Conservation (phyloP, 2,888 invertebrate genomes). For the Epicampocera succincta region DNA sequence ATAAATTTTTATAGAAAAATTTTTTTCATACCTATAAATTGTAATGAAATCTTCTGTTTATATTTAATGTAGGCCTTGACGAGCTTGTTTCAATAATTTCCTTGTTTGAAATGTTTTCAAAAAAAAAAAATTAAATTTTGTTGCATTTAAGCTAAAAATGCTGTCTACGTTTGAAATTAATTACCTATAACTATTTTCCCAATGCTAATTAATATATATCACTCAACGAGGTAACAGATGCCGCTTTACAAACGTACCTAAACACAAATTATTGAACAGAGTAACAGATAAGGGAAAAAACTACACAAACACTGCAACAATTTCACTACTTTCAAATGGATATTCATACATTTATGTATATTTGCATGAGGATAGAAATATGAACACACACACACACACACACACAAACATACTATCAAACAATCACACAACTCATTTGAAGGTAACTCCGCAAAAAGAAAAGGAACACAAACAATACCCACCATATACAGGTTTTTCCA, state of each 20-base stretch:
- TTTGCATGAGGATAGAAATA: not conserved
- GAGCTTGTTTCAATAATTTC: no score
- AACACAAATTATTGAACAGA: slow-evolving; percentile 52
- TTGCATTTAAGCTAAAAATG: no score
- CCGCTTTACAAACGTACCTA: slow-evolving; percentile 54
- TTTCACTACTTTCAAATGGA: no score
- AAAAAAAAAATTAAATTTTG: no score
- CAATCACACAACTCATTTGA: not conserved
- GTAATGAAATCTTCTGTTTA: no score
- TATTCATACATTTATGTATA: no score
- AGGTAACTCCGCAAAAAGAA: not conserved
- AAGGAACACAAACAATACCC: no score
- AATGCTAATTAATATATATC: slow-evolving; percentile 66
- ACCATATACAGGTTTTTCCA: slow-evolving; percentile 39
- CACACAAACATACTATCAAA: slow-evolving; percentile 1
- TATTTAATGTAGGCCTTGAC: no score
- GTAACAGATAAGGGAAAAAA: slow-evolving; percentile 23
- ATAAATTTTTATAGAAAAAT: no score
- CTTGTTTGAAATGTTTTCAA: no score
- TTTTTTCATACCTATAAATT: no score
- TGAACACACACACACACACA: not conserved
- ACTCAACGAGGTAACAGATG: slow-evolving; percentile 52
- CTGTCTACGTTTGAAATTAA: no score
- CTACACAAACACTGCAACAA: slow-evolving; percentile 7
- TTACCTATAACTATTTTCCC: slow-evolving; percentile 24